phyloP scores from a whole-genome alignment of 2,113 vertebrate species.

The Ameiurus melas region DNA sequence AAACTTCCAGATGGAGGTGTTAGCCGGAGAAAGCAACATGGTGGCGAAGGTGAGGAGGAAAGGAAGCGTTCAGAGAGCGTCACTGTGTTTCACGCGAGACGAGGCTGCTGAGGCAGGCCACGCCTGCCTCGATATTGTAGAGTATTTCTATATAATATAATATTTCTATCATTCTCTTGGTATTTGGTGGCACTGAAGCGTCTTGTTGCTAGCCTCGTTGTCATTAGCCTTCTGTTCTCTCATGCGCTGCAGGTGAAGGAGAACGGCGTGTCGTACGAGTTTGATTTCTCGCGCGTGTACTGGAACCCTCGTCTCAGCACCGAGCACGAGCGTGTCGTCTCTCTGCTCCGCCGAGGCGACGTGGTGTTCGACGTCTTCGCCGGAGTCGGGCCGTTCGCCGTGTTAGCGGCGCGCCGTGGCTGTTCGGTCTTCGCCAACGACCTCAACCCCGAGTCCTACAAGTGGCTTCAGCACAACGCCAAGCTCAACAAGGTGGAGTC shows the following conservation, averaged over 20 bases:
- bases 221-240: neutral
- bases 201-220: neutral
- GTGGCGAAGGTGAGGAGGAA: slow-evolving; percentile 79
- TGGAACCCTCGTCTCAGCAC: slow-evolving; percentile 97
- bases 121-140: too few species aligned
- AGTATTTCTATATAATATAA: neutral
- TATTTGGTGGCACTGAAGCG: neutral
- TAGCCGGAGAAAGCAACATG: slow-evolving; percentile 90
- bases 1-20: slow-evolving; percentile 94
- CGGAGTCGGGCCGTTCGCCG: slow-evolving; percentile 88
- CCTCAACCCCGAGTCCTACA: slow-evolving; percentile 90
- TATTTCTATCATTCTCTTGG: too few species aligned
- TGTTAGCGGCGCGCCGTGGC: slow-evolving; percentile 83
- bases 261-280: slow-evolving; percentile 83
- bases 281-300: slow-evolving; percentile 96
- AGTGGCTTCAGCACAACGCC: slow-evolving; percentile 91
- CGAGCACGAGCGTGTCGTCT: slow-evolving; percentile 83
- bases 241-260: slow-evolving; percentile 84
- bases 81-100: neutral
- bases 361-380: slow-evolving; percentile 90
- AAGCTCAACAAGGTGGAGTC: slow-evolving; percentile 86
- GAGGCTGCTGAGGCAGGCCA: neutral
- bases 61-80: neutral
- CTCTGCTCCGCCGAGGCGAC: slow-evolving; percentile 77
- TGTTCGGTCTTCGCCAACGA: slow-evolving; percentile 89